Conservation (phyloP, 92 coral and sea anemone species). For the Parazoanthus atlanticus region DNA sequence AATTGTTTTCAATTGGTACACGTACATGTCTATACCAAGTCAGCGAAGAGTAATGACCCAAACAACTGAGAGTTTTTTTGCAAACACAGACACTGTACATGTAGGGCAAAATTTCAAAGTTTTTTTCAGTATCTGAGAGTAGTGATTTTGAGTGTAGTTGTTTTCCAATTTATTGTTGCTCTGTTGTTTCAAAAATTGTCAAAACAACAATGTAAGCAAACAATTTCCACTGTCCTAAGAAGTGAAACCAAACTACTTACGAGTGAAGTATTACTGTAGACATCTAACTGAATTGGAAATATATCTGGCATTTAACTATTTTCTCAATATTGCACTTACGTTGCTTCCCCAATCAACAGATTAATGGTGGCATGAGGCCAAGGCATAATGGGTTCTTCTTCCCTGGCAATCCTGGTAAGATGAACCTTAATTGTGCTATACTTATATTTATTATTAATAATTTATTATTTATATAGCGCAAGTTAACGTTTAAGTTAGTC, state of each 20-base stretch:
- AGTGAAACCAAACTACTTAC: background rate
- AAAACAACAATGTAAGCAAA: background rate
- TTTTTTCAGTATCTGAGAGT: background rate
- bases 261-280: background rate
- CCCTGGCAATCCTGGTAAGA: conserved; percentile 29
- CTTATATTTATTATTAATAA: background rate
- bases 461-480: background rate
- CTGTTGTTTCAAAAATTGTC: background rate
- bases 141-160: background rate
- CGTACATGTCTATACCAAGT: too few species aligned
- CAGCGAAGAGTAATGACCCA: too few species aligned
- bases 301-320: too few species aligned
- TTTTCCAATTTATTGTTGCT: background rate
- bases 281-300: background rate
- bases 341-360: conserved; percentile 13
- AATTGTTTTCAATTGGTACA: too few species aligned
- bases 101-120: background rate
- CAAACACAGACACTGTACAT: too few species aligned
- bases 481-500: too few species aligned
- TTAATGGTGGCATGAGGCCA: conserved; percentile 34
- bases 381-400: conserved; percentile 35
- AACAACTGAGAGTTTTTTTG: too few species aligned
- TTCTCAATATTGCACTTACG: background rate
- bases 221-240: background rate
- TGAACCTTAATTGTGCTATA: background rate